Evolutionary conservation across 2,797 vertebrate species (phyloP), one percentile per base, ranked within the genome.

Genomic region (Gila robusta): DNA sequence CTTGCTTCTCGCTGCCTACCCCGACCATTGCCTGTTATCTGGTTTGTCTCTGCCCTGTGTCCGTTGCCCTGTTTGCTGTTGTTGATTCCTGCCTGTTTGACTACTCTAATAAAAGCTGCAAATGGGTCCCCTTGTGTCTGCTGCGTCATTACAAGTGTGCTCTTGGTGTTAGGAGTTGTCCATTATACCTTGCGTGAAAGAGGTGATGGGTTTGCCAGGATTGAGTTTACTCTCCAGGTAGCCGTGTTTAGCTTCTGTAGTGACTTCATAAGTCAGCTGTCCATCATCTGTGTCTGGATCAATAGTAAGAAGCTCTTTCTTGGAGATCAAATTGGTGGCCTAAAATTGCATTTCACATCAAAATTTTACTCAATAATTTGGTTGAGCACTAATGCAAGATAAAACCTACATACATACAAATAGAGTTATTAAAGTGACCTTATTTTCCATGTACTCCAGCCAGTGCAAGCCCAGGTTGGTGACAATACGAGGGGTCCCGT

Each of bases 391-490:
- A 26, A 56, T 73, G 11, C 44, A n/a, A 16, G 4, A 59, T 37
- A 32, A 39, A 41, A 32, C 85, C 90, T 32, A 32, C 32, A 32
- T 69, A 14, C n/a, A 26, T 56, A 32, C 5, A 16, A 64, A 26
- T 10, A 54, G n/a, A 82, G 21, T 23, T 79, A 14, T 11, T 73
- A 41, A 21, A 74, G 19, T 67, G 49, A 99, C 98, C 97, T 97
- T 97, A 93, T 96, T 96, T 85, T 98, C 97, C 88, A 94, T 89
- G 86, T 97, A 97, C 88, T 99, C 98, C 89, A 99, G 92, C 98
- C 98, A 99, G 91, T 98, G 98, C 77, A 99, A 94, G 1, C 98
- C 98, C 87, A 98, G 91, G 92, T 99, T 99, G 90, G 96, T 97
- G 90, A 99, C 92, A 2, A 99, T 96, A 17, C 96, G 96, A 0